phyloP scores from a whole-genome alignment of 1,140 invertebrate genomes.

The Drosophila malerkotliana region DNA sequence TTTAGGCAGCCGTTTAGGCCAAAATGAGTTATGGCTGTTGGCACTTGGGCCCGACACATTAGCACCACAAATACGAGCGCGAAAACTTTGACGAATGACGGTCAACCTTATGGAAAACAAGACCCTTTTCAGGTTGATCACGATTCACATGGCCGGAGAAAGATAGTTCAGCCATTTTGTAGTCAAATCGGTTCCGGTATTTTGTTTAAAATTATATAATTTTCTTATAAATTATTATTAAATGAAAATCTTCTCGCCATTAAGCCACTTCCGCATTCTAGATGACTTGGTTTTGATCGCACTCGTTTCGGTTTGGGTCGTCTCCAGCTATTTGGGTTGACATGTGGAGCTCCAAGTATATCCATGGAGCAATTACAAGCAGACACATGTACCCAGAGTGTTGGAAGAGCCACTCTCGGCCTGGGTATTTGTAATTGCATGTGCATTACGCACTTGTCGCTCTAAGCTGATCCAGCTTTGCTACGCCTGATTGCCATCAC shows the following conservation, averaged over 20 bases:
- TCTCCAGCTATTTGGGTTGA: constrained; percentile 59
- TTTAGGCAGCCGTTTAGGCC: constrained; percentile 71
- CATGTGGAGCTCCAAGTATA: constrained; percentile 32
- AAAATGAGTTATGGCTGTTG: constrained; percentile 78
- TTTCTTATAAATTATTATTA: background rate
- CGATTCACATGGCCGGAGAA: constrained; percentile 14
- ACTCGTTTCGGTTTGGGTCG: constrained; percentile 20
- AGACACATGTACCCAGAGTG: constrained; percentile 16
- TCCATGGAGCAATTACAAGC: constrained; percentile 55
- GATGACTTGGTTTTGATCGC: constrained; percentile 31
- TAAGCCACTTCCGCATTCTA: constrained; percentile 6
- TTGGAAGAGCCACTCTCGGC: constrained; percentile 22
- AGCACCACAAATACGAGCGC: constrained; percentile 51
- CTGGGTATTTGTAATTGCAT: constrained; percentile 63
- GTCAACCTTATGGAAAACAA: constrained; percentile 37
- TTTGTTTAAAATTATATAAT: background rate
- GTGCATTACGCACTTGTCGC: constrained; percentile 80
- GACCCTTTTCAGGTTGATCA: constrained; percentile 47
- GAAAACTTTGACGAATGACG: constrained; percentile 67
- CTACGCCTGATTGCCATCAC: constrained; percentile 74
- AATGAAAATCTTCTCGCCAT: constrained; percentile 16
- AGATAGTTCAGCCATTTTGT: background rate
- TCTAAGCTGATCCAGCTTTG: constrained; percentile 81
- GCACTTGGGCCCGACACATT: constrained; percentile 77
- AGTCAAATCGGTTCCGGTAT: background rate